Conservation (phyloP, 2,113 vertebrate species). For the Picathartes gymnocephalus region DNA sequence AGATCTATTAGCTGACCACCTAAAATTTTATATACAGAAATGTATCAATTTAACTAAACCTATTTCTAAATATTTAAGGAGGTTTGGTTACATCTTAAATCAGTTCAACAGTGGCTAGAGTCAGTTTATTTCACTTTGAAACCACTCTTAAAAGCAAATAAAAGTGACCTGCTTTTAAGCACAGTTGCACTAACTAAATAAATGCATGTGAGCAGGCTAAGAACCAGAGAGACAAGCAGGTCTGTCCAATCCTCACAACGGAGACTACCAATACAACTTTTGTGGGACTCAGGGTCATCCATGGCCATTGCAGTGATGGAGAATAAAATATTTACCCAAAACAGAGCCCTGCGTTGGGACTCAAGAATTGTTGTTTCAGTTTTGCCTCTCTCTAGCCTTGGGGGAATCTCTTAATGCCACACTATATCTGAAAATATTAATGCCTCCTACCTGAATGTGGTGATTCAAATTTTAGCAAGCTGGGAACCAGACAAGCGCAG, state of each 20-base stretch:
- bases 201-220: background rate
- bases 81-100: slow-evolving; percentile 38
- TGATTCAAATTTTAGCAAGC: background rate
- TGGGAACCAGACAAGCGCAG: background rate
- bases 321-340: background rate
- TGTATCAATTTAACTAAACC: slow-evolving; percentile 29
- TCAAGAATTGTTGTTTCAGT: background rate
- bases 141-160: background rate
- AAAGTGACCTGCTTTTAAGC: background rate
- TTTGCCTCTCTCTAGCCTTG: background rate
- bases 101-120: background rate
- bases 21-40: slow-evolving; percentile 40
- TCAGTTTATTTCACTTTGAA: slow-evolving; percentile 25
- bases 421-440: background rate
- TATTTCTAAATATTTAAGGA: slow-evolving; percentile 43
- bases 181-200: background rate
- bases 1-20: slow-evolving; percentile 59
- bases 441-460: background rate
- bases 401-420: background rate
- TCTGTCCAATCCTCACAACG: background rate
- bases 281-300: rapidly evolving
- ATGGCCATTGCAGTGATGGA: background rate
- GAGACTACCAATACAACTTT: background rate
- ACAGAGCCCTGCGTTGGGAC: background rate
- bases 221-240: background rate